Conservation (phyloP, 37 sponge, comb jelly and placozoan genomes). For the Agelas oroides region DNA sequence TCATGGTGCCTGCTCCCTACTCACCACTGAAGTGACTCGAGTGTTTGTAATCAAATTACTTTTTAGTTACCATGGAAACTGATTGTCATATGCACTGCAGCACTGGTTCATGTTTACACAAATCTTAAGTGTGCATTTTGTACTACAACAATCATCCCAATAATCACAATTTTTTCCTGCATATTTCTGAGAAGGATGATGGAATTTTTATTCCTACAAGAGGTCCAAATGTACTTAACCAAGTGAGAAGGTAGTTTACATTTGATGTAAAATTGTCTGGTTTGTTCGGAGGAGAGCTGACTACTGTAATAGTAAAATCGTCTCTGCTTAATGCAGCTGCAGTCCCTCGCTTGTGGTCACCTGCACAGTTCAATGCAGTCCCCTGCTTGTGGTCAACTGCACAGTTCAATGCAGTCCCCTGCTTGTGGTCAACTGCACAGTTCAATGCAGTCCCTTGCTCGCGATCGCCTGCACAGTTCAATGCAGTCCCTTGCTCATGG, state of each 20-base stretch:
- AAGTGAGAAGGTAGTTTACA: slow-evolving; percentile 57
- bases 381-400: slow-evolving; percentile 84
- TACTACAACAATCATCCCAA: no score
- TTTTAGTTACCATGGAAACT: neutral
- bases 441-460: neutral
- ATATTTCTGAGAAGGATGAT: no score
- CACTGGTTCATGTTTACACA: no score
- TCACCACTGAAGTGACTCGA: slow-evolving; percentile 57
- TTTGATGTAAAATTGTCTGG: no score
- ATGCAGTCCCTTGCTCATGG: neutral
- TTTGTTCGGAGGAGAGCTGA: neutral
- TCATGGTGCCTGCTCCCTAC: slow-evolving; percentile 60
- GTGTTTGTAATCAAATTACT: neutral
- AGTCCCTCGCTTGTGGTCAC: no score
- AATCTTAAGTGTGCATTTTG: neutral
- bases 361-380: neutral
- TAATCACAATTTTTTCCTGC: no score
- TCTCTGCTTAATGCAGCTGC: no score
- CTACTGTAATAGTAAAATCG: neutral
- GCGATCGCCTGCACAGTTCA: neutral
- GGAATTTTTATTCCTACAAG: slow-evolving; percentile 66
- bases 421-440: no score
- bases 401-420: slow-evolving; percentile 89
- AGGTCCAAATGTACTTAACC: slow-evolving; percentile 72
- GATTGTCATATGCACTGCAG: no score